Conservation (phyloP, 2,888 invertebrate genomes). For the Trypoxylon attenuatum region DNA sequence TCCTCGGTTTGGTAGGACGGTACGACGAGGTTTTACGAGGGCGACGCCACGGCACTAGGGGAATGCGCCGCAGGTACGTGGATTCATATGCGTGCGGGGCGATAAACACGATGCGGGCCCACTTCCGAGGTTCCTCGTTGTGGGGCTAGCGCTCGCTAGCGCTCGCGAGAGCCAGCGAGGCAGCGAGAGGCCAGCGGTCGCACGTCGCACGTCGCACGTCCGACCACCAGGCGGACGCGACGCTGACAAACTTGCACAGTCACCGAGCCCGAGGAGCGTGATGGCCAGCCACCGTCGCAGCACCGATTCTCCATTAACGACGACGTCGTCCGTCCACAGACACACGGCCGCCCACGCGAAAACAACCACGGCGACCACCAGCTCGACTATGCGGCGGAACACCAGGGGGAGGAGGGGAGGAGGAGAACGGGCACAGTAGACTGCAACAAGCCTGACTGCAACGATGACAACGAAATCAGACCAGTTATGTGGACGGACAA, state of each 20-base stretch:
- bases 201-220: slow-evolving; percentile 5
- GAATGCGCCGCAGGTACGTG: slow-evolving; percentile 24
- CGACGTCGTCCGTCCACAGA: slow-evolving; percentile 27
- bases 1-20: slow-evolving; percentile 17
- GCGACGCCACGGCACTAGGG: slow-evolving; percentile 28
- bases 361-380: slow-evolving; percentile 16
- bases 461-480: slow-evolving; percentile 11
- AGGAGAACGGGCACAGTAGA: not conserved
- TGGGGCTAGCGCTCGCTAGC: slow-evolving; percentile 6
- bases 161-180: not conserved
- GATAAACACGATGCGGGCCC: slow-evolving; percentile 14
- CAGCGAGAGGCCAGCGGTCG: not conserved
- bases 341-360: slow-evolving; percentile 48
- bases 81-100: slow-evolving; percentile 32
- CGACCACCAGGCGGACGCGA: slow-evolving; percentile 29
- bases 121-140: slow-evolving; percentile 27
- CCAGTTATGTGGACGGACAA: too few relatives aligned
- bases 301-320: slow-evolving; percentile 63
- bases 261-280: slow-evolving; percentile 55
- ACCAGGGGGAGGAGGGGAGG: not conserved
- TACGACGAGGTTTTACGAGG: slow-evolving; percentile 8
- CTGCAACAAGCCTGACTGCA: not conserved
- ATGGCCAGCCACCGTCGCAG: slow-evolving; percentile 51
- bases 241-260: slow-evolving; percentile 64
- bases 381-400: not conserved